Percentiles rank a stretch among this genome's conserved stretches.
Conservation (phyloP, 37 sponge, comb jelly and placozoan genomes). For the Hexactinellida sp. region DNA sequence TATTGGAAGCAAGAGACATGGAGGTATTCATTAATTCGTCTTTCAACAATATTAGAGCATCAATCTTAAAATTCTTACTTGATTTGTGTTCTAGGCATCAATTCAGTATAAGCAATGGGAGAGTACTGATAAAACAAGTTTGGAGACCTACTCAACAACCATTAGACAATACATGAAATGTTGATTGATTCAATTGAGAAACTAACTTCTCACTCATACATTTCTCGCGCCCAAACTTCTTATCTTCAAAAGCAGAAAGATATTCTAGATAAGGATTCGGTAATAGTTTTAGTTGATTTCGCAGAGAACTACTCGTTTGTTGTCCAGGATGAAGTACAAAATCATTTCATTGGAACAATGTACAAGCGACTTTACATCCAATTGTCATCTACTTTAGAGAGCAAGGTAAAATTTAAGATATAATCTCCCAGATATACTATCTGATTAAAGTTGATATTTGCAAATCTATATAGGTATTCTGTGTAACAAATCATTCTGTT, state of each 20-base stretch:
- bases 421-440: background rate
- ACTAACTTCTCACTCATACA: too few relatives aligned
- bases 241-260: background rate
- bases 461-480: background rate
- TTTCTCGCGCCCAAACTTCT: too few relatives aligned
- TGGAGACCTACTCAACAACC: too few relatives aligned
- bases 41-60: too few relatives aligned
- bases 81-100: too few relatives aligned
- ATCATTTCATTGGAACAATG: constrained; percentile 46
- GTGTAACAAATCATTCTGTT: background rate
- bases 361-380: constrained; percentile 36
- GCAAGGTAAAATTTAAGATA: background rate
- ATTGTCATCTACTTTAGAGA: constrained; percentile 25
- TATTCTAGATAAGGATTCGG: background rate
- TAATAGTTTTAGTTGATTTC: constrained; percentile 29
- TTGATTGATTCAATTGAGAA: too few relatives aligned
- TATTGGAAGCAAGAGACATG: background rate
- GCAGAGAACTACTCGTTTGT: constrained; percentile 44
- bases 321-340: constrained; percentile 36
- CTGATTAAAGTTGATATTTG: background rate
- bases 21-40: too few relatives aligned
- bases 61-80: too few relatives aligned
- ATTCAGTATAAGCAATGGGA: too few relatives aligned
- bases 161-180: too few relatives aligned
- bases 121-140: too few relatives aligned